Base-by-base conservation (phyloP, 2,797 vertebrate genomes). In the Falco peregrinus region DNA sequence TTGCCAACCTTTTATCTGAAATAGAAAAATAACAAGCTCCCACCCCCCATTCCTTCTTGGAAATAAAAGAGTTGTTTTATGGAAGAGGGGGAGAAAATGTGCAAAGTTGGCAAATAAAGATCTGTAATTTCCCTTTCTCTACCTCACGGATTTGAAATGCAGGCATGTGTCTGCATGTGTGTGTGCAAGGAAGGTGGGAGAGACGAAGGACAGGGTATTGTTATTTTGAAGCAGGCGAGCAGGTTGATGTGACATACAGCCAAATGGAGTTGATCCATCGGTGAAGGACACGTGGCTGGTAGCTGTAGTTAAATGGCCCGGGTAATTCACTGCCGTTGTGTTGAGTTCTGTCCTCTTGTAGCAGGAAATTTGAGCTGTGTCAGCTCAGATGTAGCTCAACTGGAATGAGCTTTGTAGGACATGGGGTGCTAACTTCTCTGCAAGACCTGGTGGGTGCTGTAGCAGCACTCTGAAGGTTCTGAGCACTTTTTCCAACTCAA, bases 1-100 rank as follows among this genome's bases (percentile, higher is more conserved):
- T 98, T 98, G 98, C 98, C 98, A 98, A 98, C 98, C 98, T 98
- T 98, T 98, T 98, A 98, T 98, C 98, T 95, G 70, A 95, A 97
- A 96, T 94, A 95, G 96, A 97, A 98, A 98, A 98, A 98, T 98
- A 96, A 96, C 96, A 96, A 93, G 95, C 95, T 96, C 76, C 95
- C 96, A 95, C 95, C 96, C 86, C 91, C 84, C 60, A 63, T 90
- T 65, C 84, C 92, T 97, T 97, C 97, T 98, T 96, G 84, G 98
- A 97, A 99, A 98, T 98, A 98, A 98, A 95, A 97, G 96, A 96
- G 96, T 95, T 94, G 92, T 85, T 92, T 84, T 59, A 56, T 93
- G 85, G 92, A 61, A 88, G 68, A 39, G 35, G 41, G 69, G 59
- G 60, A 74, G 53, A 65, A 94, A 84, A 95, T 59, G 88, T 87